Evolutionary conservation across 2,113 vertebrate genomes (phyloP).

Genomic region (Mesocricetus auratus): DNA sequence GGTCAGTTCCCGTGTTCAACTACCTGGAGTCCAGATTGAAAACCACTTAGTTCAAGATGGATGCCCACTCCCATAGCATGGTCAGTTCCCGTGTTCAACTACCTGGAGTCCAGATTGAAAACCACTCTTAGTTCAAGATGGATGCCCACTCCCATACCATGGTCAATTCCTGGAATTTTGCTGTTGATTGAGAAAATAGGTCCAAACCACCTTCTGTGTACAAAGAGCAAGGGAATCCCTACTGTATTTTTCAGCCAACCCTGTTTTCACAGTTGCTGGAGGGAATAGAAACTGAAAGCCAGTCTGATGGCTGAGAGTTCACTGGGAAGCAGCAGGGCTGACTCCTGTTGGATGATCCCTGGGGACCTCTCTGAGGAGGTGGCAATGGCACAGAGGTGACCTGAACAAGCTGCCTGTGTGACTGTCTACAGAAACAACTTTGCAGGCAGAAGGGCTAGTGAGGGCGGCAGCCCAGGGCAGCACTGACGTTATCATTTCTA

Average conservation of each 20-base stretch:
- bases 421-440: not conserved
- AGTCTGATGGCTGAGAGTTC: not conserved
- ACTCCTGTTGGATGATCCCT: not conserved
- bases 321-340: not conserved
- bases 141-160: not conserved
- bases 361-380: not conserved
- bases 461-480: not conserved
- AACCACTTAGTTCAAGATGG: too few species aligned
- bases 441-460: not conserved
- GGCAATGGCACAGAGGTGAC: not conserved
- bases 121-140: not conserved
- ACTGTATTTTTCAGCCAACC: not conserved
- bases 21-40: too few species aligned
- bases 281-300: not conserved
- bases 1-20: too few species aligned
- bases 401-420: too few species aligned
- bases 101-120: not conserved
- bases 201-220: not conserved
- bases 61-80: too few species aligned
- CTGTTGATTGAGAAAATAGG: slow-evolving; percentile 2
- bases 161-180: not conserved
- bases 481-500: not conserved
- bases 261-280: not conserved
- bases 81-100: not conserved
- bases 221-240: not conserved